Base-by-base conservation (phyloP, 2,888 invertebrate genomes). In the Punctoribates punctum region DNA sequence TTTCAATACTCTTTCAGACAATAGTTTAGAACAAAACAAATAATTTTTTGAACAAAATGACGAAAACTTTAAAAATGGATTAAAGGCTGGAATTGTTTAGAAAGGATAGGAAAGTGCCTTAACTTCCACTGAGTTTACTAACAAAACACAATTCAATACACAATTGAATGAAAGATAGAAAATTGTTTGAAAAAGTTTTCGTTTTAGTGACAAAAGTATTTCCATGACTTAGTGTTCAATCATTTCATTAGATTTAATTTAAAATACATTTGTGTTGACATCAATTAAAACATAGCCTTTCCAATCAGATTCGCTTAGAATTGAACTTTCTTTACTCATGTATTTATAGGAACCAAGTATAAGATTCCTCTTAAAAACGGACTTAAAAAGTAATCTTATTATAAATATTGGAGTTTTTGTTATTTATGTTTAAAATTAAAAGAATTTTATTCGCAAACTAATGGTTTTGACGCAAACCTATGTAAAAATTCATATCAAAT, bases 71-170 rank as follows among this genome's bases (percentile, higher is more conserved):
- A 11, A 17, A 65, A 27, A 34, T 65, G 0, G 2, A 65, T 65
- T 29, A 4, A 65, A 42, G 42, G 6, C 11, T 65, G 2, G 27
- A 65, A 1, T 34, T 34, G 34, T 34, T 67, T 67, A 15, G 29
- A 67, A 23, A 42, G 67, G 34, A 67, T 23, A 17, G 34, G 67
- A 67, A 20, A 67, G 67, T 67, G 67, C 67, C 67, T 67, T 67
- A 67, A 67, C 27, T 67, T 67, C 20, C 15, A 42, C 42, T 67
- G 20, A 34, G 42, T 34, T 67, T 42, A 67, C 34, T 8, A 29
- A 27, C 15, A 42, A 34, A 34, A 34, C 34, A 34, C 34, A 34
- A 34, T 34, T 34, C 34, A 34, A 34, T 34, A 5, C 4, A 34
- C 4, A 34, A 5, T 34, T 34, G 34, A 34, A 3, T 34, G 34